A percentile compares a stretch with the other conserved stretches of the same genome.
Evolutionary conservation across 2,888 invertebrate species (phyloP).

Genomic region (Pristionchus maxplancki): DNA sequence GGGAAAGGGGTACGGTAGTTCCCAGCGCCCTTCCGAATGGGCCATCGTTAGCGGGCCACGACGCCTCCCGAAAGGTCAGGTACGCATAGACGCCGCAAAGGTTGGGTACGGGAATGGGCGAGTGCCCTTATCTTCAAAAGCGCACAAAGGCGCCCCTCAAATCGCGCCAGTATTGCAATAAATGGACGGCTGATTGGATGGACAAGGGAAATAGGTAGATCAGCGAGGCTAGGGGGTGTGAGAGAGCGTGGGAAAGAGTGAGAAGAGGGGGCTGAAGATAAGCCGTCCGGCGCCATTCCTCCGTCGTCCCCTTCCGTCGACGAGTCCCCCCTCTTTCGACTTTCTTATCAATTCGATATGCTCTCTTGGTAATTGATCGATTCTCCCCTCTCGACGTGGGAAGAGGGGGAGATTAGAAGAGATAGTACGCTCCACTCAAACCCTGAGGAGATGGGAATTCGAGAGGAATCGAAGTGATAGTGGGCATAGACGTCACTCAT

Average conservation of each 20-base stretch:
- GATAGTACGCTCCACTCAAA: neutral
- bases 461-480: no score
- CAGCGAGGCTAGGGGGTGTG: neutral
- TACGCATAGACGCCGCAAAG: neutral
- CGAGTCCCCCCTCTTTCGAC: neutral
- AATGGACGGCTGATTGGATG: neutral
- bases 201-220: neutral
- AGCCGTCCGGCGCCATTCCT: neutral
- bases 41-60: neutral
- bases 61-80: neutral
- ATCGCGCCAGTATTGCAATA: neutral
- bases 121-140: neutral
- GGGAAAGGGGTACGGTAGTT: constrained; percentile 4
- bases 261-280: neutral
- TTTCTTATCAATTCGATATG: neutral
- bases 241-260: neutral
- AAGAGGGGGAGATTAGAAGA: neutral
- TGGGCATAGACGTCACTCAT: neutral
- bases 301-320: neutral
- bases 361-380: constrained; percentile 42
- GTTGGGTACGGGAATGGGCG: neutral
- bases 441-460: neutral
- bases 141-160: neutral
- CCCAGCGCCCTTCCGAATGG: neutral
- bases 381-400: neutral